Percentiles rank a stretch among this genome's conserved stretches.
These are phyloP conservation scores for Lagopus muta DNA, from an alignment of 2,113 vertebrate species.

Conservation along the genomic window DNA sequence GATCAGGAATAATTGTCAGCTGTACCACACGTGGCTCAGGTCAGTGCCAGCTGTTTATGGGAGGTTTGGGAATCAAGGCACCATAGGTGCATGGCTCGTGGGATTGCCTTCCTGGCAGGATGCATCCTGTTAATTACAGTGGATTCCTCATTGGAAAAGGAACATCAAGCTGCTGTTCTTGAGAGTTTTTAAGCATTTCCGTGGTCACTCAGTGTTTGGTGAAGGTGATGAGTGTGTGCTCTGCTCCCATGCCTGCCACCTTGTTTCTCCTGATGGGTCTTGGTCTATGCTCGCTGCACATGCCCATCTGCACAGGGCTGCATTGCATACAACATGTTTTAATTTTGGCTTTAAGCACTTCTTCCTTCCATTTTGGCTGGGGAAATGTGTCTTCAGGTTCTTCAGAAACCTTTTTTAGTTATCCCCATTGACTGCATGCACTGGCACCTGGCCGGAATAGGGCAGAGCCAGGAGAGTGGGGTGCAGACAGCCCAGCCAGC, in stretches of 20 bases:
- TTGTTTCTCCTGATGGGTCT: rapidly evolving
- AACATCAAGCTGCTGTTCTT: not conserved
- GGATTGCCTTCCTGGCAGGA: not conserved
- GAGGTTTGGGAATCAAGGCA: not conserved
- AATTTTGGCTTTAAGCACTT: not conserved
- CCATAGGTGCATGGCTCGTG: not conserved
- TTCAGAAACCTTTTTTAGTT: not conserved
- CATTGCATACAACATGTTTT: rapidly evolving
- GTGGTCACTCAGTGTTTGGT: rapidly evolving
- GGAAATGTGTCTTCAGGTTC: not conserved
- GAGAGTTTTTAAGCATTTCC: not conserved
- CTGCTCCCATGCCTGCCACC: rapidly evolving
- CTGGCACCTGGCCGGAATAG: conserved; percentile 23
- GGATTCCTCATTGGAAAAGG: not conserved
- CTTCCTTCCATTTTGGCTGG: not conserved
- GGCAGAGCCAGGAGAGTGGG: conserved; percentile 20
- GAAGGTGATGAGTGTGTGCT: rapidly evolving
- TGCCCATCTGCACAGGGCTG: not conserved
- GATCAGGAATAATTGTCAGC: not conserved
- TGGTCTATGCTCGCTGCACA: rapidly evolving
- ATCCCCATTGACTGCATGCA: not conserved
- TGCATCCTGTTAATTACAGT: not conserved
- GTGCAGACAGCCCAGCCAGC: not conserved
- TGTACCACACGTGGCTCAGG: not conserved
- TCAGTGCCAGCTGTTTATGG: not conserved